Evolutionary conservation across 2,797 vertebrate genomes (phyloP).

Genomic region (Chiroxiphia lanceolata): DNA sequence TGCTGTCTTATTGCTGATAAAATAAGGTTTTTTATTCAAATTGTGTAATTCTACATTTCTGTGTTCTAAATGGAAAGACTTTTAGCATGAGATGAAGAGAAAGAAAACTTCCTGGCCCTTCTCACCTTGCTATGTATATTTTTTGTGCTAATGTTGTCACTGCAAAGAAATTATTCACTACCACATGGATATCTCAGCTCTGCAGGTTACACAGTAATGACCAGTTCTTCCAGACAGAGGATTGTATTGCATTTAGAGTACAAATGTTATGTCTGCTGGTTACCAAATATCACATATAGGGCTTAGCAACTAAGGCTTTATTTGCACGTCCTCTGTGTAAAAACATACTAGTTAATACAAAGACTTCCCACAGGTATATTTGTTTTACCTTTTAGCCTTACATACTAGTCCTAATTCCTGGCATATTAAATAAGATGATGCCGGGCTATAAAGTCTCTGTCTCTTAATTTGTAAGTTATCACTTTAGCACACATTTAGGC

Average conservation of each 20-base stretch:
- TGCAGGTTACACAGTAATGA: slow-evolving; percentile 20
- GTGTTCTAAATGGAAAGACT: neutral
- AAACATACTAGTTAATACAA: neutral
- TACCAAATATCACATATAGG: neutral
- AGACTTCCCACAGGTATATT: neutral
- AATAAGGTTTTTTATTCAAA: neutral
- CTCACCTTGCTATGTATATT: neutral
- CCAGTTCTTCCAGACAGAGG: neutral
- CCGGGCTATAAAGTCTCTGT: neutral
- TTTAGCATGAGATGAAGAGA: neutral
- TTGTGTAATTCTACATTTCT: neutral
- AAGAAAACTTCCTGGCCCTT: neutral
- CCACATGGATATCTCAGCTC: neutral
- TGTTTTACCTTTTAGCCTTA: neutral
- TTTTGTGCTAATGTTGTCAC: neutral
- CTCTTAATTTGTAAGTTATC: neutral
- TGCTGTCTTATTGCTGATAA: neutral
- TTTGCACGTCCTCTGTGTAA: neutral
- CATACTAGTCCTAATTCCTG: neutral
- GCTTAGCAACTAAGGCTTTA: neutral
- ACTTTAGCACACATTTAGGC: neutral
- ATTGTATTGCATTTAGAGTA: neutral
- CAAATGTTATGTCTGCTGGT: slow-evolving; percentile 3
- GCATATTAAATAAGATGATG: neutral
- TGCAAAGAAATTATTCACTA: slow-evolving; percentile 18